Conservation (phyloP, 2,888 invertebrate genomes). For the Tenodera sinensis region DNA sequence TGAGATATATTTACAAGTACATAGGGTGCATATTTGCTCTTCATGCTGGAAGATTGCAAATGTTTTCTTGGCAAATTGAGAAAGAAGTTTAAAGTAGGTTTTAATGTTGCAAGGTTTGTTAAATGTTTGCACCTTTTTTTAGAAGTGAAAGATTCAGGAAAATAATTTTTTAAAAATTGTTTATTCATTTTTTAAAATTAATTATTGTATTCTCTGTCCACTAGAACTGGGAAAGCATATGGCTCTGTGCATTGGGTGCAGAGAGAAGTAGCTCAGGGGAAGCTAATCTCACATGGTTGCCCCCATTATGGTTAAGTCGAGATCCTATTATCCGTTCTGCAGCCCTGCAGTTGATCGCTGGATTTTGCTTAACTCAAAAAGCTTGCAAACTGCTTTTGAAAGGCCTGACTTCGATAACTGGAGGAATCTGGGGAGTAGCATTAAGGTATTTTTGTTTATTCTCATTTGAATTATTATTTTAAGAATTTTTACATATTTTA, state of each 20-base stretch:
- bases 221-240: constrained; percentile 26
- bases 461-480: background rate
- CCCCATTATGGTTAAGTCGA: constrained; percentile 49
- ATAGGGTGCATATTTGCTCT: no score
- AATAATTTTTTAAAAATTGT: no score
- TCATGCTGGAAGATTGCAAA: no score
- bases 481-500: background rate
- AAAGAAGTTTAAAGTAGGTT: no score
- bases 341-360: constrained; percentile 50
- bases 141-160: no score
- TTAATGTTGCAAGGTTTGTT: no score
- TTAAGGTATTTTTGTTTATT: constrained; percentile 28
- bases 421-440: constrained; percentile 28
- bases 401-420: constrained; percentile 8
- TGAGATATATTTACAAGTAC: no score
- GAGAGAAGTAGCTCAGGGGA: constrained; percentile 29
- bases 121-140: no score
- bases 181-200: background rate
- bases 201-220: background rate
- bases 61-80: no score
- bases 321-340: constrained; percentile 53
- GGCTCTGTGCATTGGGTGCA: constrained; percentile 39
- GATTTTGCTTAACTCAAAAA: constrained; percentile 38
- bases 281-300: constrained; percentile 43
- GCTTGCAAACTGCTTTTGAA: constrained; percentile 26